Evolutionary conservation across 2,888 invertebrate genomes (phyloP).

Genomic region (Nomada goodeniana): DNA sequence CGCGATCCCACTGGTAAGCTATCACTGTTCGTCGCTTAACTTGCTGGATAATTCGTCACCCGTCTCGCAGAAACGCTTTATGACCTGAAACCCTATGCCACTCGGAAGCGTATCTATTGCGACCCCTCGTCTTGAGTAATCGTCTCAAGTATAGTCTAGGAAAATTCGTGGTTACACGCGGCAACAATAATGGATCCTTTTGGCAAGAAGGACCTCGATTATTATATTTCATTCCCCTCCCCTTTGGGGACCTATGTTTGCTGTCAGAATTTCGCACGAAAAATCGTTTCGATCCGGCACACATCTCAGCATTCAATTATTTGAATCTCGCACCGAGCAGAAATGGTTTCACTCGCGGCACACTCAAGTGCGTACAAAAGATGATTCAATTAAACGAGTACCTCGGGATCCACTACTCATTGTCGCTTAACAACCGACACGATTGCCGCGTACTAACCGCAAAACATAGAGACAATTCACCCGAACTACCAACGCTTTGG

Average conservation of each 20-base stretch:
- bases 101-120: background rate
- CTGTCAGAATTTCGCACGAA: too few species aligned
- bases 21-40: slow-evolving; percentile 61
- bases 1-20: slow-evolving; percentile 92
- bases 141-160: too few species aligned
- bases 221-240: too few species aligned
- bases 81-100: slow-evolving; percentile 48
- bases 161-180: too few species aligned
- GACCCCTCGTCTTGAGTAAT: too few species aligned
- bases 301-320: background rate
- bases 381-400: background rate
- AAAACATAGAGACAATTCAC: background rate
- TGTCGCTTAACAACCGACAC: background rate
- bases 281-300: too few species aligned
- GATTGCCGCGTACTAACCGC: background rate
- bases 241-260: too few species aligned
- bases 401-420: background rate
- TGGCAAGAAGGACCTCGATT: too few species aligned
- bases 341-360: background rate
- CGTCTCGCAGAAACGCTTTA: slow-evolving; percentile 48
- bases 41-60: slow-evolving; percentile 40
- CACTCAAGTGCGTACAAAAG: background rate
- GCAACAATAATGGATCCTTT: too few species aligned
- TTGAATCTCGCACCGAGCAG: background rate
- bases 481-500: background rate